A percentile compares a stretch with the other conserved stretches of the same genome.
These are phyloP conservation scores for Chanos chanos DNA, from an alignment of 2,797 vertebrate genomes.

Conservation along the genomic window DNA sequence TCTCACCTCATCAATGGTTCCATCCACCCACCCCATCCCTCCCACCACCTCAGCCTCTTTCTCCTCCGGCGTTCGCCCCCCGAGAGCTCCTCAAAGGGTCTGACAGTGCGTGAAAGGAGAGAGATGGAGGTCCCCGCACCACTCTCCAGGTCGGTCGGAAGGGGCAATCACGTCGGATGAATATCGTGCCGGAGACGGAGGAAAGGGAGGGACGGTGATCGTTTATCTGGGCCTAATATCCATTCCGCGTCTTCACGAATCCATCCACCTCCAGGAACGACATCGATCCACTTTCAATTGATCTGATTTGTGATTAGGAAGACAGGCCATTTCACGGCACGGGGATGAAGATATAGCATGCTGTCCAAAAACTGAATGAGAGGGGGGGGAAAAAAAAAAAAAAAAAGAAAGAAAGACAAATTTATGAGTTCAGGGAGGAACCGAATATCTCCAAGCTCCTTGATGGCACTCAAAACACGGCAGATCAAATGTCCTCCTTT, in stretches of 20 bases:
- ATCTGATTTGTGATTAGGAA: constrained; percentile 26
- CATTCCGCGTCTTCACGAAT: constrained; percentile 15
- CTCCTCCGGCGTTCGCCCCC: too few relatives aligned
- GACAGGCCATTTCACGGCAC: neutral
- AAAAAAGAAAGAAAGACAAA: neutral
- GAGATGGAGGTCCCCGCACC: constrained; percentile 45
- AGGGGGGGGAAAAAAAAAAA: neutral
- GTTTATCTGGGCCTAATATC: constrained; percentile 26
- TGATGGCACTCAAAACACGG: neutral
- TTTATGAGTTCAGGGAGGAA: too few relatives aligned
- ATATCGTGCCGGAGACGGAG: constrained; percentile 6
- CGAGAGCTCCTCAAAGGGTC: too few relatives aligned
- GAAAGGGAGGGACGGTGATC: neutral
- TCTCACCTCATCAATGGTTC: constrained; percentile 44
- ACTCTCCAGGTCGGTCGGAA: neutral
- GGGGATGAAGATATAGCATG: too few relatives aligned
- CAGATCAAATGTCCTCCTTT: neutral
- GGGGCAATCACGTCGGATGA: constrained; percentile 1
- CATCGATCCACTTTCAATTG: constrained; percentile 29
- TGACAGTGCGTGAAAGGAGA: too few relatives aligned
- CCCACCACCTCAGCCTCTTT: constrained; percentile 39
- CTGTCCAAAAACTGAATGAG: neutral
- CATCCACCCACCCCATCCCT: constrained; percentile 54
- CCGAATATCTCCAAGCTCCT: too few relatives aligned
- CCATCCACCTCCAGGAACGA: constrained; percentile 8